Conservation (phyloP, 2,113 vertebrate genomes). For the Picathartes gymnocephalus region DNA sequence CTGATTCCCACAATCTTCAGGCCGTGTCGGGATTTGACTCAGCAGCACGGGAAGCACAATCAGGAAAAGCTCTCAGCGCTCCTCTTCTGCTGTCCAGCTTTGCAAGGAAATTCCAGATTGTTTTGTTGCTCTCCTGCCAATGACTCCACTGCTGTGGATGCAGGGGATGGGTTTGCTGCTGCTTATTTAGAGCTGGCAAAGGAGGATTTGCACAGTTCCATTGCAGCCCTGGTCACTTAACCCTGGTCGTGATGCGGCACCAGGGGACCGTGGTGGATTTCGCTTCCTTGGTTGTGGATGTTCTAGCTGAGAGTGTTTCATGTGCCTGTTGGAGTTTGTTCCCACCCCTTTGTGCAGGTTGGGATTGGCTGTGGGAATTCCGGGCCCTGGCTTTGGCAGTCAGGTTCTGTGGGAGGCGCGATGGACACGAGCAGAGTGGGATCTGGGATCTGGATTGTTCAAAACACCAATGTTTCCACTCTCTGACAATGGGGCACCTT, state of each 20-base stretch:
- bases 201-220: background rate
- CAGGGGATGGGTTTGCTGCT: background rate
- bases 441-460: background rate
- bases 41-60: background rate
- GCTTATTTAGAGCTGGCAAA: background rate
- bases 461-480: background rate
- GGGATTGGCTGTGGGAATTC: background rate
- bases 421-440: background rate
- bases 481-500: background rate
- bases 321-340: background rate
- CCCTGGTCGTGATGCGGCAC: background rate
- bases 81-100: background rate
- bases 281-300: background rate
- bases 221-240: background rate
- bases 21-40: background rate
- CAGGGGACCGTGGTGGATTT: background rate
- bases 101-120: background rate
- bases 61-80: background rate
- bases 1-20: background rate
- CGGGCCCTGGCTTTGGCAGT: background rate
- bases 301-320: background rate
- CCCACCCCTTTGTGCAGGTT: rapidly evolving
- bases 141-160: background rate
- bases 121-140: background rate
- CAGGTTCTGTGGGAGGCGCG: background rate